Conservation (phyloP, 2,113 vertebrate genomes). For the Hiodon tergisus region DNA sequence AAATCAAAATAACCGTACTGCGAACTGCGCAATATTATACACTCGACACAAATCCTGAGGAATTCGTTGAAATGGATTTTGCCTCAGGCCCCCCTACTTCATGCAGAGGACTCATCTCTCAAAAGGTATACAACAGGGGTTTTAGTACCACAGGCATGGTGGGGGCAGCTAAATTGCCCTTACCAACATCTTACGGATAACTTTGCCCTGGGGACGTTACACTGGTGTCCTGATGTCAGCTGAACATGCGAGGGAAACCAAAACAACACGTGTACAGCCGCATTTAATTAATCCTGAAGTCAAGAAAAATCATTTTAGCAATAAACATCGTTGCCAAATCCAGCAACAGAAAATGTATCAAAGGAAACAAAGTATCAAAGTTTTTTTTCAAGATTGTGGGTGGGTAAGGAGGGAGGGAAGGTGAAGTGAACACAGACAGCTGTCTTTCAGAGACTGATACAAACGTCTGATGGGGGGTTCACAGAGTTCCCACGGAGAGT, state of each 20-base stretch:
- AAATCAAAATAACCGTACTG: too few relatives aligned
- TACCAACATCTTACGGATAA: neutral
- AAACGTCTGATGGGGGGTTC: constrained; percentile 41
- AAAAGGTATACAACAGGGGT: neutral
- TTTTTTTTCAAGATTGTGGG: constrained; percentile 38
- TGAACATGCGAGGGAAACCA: neutral
- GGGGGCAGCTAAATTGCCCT: neutral
- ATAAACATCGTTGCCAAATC: neutral
- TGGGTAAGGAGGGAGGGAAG: neutral
- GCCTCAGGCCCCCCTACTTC: too few relatives aligned
- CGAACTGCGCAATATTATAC: too few relatives aligned
- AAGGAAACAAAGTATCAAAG: too few relatives aligned
- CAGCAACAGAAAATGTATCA: constrained; percentile 2
- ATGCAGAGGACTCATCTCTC: too few relatives aligned
- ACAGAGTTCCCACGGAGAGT: constrained; percentile 50
- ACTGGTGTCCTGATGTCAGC: neutral
- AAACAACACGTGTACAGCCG: neutral
- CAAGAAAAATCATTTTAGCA: neutral
- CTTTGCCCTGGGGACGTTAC: neutral
- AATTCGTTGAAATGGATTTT: too few relatives aligned
- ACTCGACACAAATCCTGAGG: too few relatives aligned
- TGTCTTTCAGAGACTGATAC: constrained; percentile 30
- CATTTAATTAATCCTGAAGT: neutral
- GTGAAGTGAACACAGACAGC: neutral
- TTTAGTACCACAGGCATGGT: neutral